phyloP scores from a whole-genome alignment of 2,113 vertebrate species.

The Calidris pugnax region DNA sequence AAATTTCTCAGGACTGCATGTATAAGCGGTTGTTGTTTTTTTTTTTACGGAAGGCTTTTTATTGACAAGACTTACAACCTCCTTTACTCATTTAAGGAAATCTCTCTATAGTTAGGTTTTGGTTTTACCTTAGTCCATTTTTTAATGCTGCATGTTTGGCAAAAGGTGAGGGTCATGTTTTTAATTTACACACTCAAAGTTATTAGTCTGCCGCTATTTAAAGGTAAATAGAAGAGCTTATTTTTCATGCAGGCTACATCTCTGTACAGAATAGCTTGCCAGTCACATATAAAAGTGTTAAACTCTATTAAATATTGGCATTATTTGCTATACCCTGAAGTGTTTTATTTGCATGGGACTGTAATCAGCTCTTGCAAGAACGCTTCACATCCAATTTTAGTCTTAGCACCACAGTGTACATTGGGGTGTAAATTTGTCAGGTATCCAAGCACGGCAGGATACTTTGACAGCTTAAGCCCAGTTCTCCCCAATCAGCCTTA shows the following conservation, averaged over 20 bases:
- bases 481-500: background rate
- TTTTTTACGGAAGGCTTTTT: background rate
- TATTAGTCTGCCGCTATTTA: slow-evolving; percentile 49
- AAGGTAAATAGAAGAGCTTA: slow-evolving; percentile 33
- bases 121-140: background rate
- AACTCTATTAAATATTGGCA: background rate
- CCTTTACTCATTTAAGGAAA: background rate
- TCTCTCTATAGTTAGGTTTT: background rate
- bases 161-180: slow-evolving; percentile 36
- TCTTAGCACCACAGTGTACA: slow-evolving; percentile 5
- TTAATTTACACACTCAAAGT: slow-evolving; percentile 37
- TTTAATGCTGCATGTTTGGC: background rate
- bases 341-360: slow-evolving; percentile 20
- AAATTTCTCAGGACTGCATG: background rate
- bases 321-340: background rate
- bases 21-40: background rate
- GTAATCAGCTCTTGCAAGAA: slow-evolving; percentile 4
- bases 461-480: background rate
- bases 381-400: background rate
- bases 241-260: slow-evolving; percentile 42
- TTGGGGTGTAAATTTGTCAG: slow-evolving; percentile 53
- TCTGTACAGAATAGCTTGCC: background rate
- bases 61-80: background rate
- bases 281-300: background rate
- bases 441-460: slow-evolving; percentile 29